Conservation (phyloP, 2,888 invertebrate species). For the Cactoblastis cactorum region DNA sequence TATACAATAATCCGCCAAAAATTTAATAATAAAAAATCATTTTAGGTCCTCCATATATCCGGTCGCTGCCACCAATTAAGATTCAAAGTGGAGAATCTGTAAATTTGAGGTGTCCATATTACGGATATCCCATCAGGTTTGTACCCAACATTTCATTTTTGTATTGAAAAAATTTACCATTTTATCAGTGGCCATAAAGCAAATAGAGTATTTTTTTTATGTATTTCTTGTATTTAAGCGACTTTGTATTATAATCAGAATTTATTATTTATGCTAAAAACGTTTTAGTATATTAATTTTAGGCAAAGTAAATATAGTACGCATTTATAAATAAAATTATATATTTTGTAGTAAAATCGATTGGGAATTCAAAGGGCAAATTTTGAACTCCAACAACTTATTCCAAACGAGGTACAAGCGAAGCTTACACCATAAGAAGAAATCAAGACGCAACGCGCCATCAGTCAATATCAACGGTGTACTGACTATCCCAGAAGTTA, state of each 20-base stretch:
- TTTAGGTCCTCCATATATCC: constrained; percentile 86
- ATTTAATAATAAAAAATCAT: too few species aligned
- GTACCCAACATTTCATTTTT: background rate
- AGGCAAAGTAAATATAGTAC: too few species aligned
- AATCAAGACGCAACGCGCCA: constrained; percentile 47
- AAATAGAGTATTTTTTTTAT: too few species aligned
- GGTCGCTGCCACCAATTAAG: constrained; percentile 86
- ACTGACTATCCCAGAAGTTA: constrained; percentile 80
- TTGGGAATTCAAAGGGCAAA: constrained; percentile 68
- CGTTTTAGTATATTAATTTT: too few species aligned
- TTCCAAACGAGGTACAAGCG: constrained; percentile 63
- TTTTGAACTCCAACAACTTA: constrained; percentile 52
- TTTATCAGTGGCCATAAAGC: too few species aligned
- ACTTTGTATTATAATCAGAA: too few species aligned
- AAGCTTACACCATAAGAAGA: constrained; percentile 37
- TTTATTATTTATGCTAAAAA: too few species aligned
- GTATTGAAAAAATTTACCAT: background rate
- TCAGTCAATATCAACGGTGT: constrained; percentile 75
- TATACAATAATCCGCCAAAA: too few species aligned
- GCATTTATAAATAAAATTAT: background rate
- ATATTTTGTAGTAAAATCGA: constrained; percentile 64
- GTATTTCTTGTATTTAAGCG: too few species aligned
- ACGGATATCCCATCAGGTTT: constrained; percentile 89
- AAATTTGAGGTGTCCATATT: constrained; percentile 89
- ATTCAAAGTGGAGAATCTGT: constrained; percentile 88